A percentile compares a stretch with the other conserved stretches of the same genome.
These are phyloP conservation scores for Clunio marinus DNA, from an alignment of 2,888 invertebrate genomes.

Conservation along the genomic window DNA sequence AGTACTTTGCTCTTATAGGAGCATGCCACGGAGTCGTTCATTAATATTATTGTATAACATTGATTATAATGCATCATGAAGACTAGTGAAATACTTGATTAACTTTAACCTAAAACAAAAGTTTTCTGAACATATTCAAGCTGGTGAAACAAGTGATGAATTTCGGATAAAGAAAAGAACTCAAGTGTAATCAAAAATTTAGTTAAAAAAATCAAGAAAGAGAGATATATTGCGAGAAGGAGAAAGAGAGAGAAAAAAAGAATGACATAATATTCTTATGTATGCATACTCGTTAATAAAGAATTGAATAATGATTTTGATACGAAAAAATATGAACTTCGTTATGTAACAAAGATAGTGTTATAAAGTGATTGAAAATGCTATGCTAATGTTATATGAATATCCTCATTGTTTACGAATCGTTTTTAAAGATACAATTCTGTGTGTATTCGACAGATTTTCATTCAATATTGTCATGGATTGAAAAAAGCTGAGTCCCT, in stretches of 20 bases:
- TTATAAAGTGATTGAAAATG: not conserved
- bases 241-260: conserved; percentile 32
- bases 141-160: too few relatives aligned
- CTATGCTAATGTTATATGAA: not conserved
- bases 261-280: conserved; percentile 40
- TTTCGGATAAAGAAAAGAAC: too few relatives aligned
- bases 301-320: conserved; percentile 40
- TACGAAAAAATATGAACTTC: conserved; percentile 31
- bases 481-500: too few relatives aligned
- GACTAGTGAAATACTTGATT: too few relatives aligned
- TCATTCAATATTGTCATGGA: not conserved
- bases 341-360: conserved; percentile 30
- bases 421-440: conserved; percentile 5
- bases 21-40: conserved; percentile 29
- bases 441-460: conserved; percentile 28
- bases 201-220: not conserved
- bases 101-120: too few relatives aligned
- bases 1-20: conserved; percentile 30
- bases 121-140: too few relatives aligned
- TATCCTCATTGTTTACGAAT: not conserved
- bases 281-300: conserved; percentile 39
- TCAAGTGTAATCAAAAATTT: too few relatives aligned
- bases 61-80: conserved; percentile 38
- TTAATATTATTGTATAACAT: conserved; percentile 38
- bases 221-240: conserved; percentile 25